These are phyloP conservation scores for Myiozetetes cayanensis DNA, from an alignment of 2,113 vertebrate species.

Conservation along the genomic window DNA sequence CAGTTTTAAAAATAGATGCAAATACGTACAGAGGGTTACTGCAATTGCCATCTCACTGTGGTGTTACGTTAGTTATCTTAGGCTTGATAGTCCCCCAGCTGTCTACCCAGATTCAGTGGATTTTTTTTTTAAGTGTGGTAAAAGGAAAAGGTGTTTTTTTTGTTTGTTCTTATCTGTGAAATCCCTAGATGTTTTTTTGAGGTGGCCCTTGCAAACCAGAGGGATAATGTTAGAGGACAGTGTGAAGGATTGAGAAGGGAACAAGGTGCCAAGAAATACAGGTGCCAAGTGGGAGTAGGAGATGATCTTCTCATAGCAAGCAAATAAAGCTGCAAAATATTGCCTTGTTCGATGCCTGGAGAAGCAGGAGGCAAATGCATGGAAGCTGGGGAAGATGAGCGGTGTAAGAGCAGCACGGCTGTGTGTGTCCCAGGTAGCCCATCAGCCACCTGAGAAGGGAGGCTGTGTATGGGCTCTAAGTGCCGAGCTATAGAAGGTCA, in stretches of 20 bases:
- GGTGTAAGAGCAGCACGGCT: not conserved
- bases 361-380: not conserved
- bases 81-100: not conserved
- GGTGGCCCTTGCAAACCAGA: not conserved
- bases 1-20: not conserved
- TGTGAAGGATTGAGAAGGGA: not conserved
- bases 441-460: not conserved
- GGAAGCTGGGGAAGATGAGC: not conserved
- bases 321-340: not conserved
- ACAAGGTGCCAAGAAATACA: not conserved
- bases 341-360: not conserved
- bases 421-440: not conserved
- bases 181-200: not conserved
- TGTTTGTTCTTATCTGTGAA: not conserved
- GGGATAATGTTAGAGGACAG: not conserved
- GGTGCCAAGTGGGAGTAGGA: not conserved
- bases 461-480: not conserved
- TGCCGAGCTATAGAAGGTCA: not conserved
- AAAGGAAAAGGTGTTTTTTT: not conserved
- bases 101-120: rapidly evolving
- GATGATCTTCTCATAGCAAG: not conserved
- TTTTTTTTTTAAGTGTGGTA: not conserved
- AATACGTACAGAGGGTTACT: rapidly evolving
- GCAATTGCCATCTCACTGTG: not conserved
- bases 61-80: not conserved